Evolutionary conservation across 2,888 invertebrate species (phyloP), one percentile per base, ranked within the genome.

Genomic region (Drosophila sordidula): DNA sequence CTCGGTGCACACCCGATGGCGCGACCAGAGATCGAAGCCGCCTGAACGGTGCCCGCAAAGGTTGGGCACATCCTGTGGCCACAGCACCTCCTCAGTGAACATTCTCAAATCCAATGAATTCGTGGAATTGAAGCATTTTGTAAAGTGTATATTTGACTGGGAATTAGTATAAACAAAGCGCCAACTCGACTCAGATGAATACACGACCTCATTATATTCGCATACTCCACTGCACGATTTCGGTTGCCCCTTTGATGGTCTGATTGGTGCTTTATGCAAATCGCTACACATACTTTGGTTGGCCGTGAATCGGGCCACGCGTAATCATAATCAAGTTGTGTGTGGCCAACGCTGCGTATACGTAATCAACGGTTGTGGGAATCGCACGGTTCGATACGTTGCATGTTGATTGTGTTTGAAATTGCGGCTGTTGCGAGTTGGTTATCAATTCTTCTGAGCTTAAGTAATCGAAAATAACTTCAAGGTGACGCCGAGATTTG

Each of bases 121-220:
- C 11, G 6, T 32, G n/a, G 14, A 36, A 49, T 39, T 25, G 6
- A 32, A 44, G 25, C 51, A 63, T 55, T 50, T 36, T 32, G 29
- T 11, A 4, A 3, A 11, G 1, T 12, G 14, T 12, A 22, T 8
- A 18, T 45, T 25, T 38, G 4, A 45, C 42, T 32, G 32, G 38
- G 12, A 18, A 45, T 44, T 51, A 16, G 8, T 14, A 34, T 5
- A 29, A 52, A 16, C 18, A 36, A 42, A 65, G 16, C 39, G 73
- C 63, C 69, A 69, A 61, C 69, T 51, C 2, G 34, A 44, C 14
- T 12, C 32, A 16, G 11, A 32, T 11, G 22, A 25, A n/a, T 1
- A 41, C n/a, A 9, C 1, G 14, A 39, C 64, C 52, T 80, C 72
- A 78, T 81, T 80, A 80, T 80, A 73, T 62, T 73, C 61, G 52